Evolutionary conservation across 2,797 vertebrate species (phyloP), one percentile per base, ranked within the genome.

Genomic region (Distichodus sexfasciatus): DNA sequence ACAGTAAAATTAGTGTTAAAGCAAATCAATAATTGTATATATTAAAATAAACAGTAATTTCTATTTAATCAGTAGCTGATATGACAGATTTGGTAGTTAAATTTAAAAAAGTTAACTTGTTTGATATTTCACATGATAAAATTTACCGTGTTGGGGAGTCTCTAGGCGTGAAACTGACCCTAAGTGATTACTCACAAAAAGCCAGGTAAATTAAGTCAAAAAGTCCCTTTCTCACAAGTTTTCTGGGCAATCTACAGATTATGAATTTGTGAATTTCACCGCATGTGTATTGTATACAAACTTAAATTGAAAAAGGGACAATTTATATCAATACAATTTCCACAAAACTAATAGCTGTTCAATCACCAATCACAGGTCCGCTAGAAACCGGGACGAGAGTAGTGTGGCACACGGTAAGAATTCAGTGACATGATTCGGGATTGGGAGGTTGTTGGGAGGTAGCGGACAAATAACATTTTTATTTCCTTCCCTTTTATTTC

Each of bases 1-100:
- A 53, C 57, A 57, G 47, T 19, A 60, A 66, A 69, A 47, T 41
- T 41, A 38, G 41, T 68, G 35, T 40, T 26, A 71, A 71, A 36
- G 33, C 48, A 23, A 48, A 41, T 28, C 54, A 41, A 11, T 63
- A 9, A 63, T 63, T 9, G 35, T 53, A 10, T 61, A 51, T 71
- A 71, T 51, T 69, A 69, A 64, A 75, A 75, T 66, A 66, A 62
- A 69, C 12, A 47, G 29, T 53, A 50, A 17, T 17, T 60, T 71
- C 62, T 55, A 51, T 65, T 7, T 41, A 19, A 57, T 54, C 19
- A 14, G 55, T 47, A 64, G 12, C 47, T 69, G 15, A 50, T 29
- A 64, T 73, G 71, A 63, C 28, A 66, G 36, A 75, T 74, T 72
- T 48, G 66, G 43, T 59, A 29, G 61, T 50, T 26, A 40, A 40